Base-by-base conservation (phyloP, 23 tunicate genomes). In the Ascidia mentula region DNA sequence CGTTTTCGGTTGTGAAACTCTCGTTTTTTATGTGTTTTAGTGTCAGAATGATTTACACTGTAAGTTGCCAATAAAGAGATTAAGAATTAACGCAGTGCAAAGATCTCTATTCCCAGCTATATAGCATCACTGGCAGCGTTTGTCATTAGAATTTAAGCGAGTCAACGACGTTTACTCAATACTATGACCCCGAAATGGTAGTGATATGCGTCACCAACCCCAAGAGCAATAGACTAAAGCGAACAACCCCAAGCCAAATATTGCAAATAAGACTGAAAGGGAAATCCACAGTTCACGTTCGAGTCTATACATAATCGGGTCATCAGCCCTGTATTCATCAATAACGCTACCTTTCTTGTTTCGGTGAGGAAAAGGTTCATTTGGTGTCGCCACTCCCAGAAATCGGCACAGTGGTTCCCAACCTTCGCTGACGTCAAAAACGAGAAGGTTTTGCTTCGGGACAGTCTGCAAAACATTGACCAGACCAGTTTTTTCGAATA, bases 1-100 rank as follows among this genome's bases (percentile, higher is more conserved):
- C n/a, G n/a, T n/a, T n/a, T n/a, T n/a, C n/a, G n/a, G n/a, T 42
- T 42, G 53, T 42, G 12, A 9, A 42, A 53, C 65, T 53, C 2
- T 9, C 13, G 24, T 9, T 53, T 20, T 53, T 53, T 53, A 1
- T 53, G 65, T 53, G n/a, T n/a, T n/a, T n/a, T n/a, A n/a, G n/a
- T n/a, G 65, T 28, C 22, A 53, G 22, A 28, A 53, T 5, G 65
- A 9, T 26, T 28, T 26, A 20, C 65, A 53, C 65, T 53, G 65
- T 53, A 53, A 20, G 7, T 53, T 53, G 65, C 65, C 65, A 53
- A 1, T 53, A 53, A 53, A 53, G 65, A 53, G 65, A 53, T 53
- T 53, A n/a, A n/a, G n/a, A n/a, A n/a, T n/a, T n/a, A n/a, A n/a
- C n/a, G n/a, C n/a, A n/a, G n/a, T n/a, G n/a, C n/a, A n/a, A n/a